Base-by-base conservation (phyloP, 2,888 invertebrate species). In the Dynastes grantii region DNA sequence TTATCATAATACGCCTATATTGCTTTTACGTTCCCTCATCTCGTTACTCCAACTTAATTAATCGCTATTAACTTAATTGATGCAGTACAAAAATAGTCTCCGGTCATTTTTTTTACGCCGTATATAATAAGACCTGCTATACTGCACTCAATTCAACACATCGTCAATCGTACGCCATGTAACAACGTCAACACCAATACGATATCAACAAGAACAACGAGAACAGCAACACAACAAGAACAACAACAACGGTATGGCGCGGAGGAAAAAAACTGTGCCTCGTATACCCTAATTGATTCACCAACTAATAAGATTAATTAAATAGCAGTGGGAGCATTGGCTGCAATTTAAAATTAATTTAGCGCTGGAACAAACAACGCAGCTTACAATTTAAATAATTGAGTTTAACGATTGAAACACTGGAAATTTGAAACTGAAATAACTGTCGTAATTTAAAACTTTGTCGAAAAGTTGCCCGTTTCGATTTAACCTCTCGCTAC, bases 31-130 rank as follows among this genome's bases (percentile, higher is more conserved):
- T 68, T 68, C 22, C 27, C 40, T 45, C 37, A n/a, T 65, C 67
- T 64, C 53, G 13, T 65, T 76, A 78, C 76, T 76, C 79, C 80
- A 71, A 81, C 80, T 81, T 82, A 82, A 82, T 82, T 82, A 80
- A 81, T 81, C 78, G 76, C 82, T 81, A 81, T 82, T 82, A 81
- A 77, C 40, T 80, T 81, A 81, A 83, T 83, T 82, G 81, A 77
- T 55, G 49, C 67, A 9, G 51, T 78, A 70, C 80, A 80, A 81
- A 81, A 82, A 80, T 81, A 82, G 80, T 51, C 22, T 11, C 61
- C 49, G 16, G 27, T 53, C 32, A 49, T 76, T 67, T 65, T 61
- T 61, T 13, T n/a, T 61, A 3, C 22, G 27, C 61, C 22, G 37
- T 32, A 16, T 65, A 65, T 37, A 32, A 16, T 65, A 37, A 11